Evolutionary conservation across 1,140 invertebrate genomes (phyloP).

Genomic region (Lepidotrigona ventralis): DNA sequence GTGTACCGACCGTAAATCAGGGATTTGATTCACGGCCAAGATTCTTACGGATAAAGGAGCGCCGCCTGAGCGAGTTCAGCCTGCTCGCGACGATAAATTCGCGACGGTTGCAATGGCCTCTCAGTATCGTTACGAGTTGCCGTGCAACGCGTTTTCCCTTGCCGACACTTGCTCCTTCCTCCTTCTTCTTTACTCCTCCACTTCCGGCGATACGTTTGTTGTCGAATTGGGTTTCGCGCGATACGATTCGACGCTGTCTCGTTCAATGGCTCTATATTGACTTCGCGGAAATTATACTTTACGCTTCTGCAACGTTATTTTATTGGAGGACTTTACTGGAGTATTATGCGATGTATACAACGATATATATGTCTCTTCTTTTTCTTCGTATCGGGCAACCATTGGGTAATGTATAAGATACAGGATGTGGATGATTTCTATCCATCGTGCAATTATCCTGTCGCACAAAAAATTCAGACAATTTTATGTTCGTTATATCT

Average conservation of each 20-base stretch:
- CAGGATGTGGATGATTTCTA: too few relatives aligned
- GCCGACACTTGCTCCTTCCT: not conserved
- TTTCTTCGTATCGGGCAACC: too few relatives aligned
- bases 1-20: slow-evolving; percentile 63
- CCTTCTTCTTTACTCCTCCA: not conserved
- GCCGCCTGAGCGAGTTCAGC: slow-evolving; percentile 25
- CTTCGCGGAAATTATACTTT: not conserved
- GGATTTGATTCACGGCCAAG: slow-evolving; percentile 74
- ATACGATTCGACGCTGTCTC: not conserved
- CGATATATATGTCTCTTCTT: too few relatives aligned
- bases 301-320: not conserved
- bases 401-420: too few relatives aligned
- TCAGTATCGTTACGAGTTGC: slow-evolving; percentile 25
- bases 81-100: slow-evolving; percentile 54
- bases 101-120: slow-evolving; percentile 45
- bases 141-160: not conserved
- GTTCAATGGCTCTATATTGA: not conserved
- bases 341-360: too few relatives aligned
- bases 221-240: not conserved
- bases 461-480: too few relatives aligned
- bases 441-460: too few relatives aligned
- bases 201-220: not conserved
- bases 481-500: too few relatives aligned
- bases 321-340: not conserved
- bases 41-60: slow-evolving; percentile 62